Conservation (phyloP, 2,113 vertebrate genomes). For the Picathartes gymnocephalus region DNA sequence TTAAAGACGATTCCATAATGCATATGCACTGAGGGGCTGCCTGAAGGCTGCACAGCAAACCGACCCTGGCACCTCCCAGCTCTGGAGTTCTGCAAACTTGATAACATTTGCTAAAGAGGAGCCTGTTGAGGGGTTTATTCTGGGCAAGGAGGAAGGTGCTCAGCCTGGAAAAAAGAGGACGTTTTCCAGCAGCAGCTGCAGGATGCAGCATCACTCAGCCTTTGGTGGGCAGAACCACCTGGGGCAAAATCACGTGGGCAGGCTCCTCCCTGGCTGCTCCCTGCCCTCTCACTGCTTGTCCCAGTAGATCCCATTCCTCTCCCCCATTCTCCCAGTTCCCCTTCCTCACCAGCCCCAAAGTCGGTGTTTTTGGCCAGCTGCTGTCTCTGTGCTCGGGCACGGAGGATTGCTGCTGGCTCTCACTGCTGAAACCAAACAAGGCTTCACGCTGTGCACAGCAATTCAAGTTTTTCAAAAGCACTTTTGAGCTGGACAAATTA, state of each 20-base stretch:
- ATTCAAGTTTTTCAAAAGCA: neutral
- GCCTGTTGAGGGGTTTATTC: neutral
- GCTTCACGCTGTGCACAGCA: neutral
- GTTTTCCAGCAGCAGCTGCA: neutral
- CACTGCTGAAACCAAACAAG: neutral
- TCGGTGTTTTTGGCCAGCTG: neutral
- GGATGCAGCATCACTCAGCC: neutral
- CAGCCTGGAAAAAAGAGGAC: neutral
- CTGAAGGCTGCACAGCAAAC: slow-evolving; percentile 17
- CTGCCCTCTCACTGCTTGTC: neutral
- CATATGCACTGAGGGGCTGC: neutral
- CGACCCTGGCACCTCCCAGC: neutral
- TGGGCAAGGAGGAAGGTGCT: neutral
- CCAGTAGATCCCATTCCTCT: neutral
- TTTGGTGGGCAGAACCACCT: neutral
- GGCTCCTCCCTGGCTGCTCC: neutral
- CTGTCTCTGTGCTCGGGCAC: accelerated
- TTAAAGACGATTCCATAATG: neutral
- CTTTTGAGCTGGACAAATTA: slow-evolving; percentile 1
- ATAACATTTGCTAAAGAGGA: neutral
- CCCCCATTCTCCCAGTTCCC: too few species aligned
- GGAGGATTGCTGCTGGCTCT: neutral
- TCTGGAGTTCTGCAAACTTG: neutral
- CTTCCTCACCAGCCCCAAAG: neutral
- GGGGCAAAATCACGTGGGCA: neutral